Conservation (phyloP, 2,888 invertebrate genomes). For the Sacculina carcini region DNA sequence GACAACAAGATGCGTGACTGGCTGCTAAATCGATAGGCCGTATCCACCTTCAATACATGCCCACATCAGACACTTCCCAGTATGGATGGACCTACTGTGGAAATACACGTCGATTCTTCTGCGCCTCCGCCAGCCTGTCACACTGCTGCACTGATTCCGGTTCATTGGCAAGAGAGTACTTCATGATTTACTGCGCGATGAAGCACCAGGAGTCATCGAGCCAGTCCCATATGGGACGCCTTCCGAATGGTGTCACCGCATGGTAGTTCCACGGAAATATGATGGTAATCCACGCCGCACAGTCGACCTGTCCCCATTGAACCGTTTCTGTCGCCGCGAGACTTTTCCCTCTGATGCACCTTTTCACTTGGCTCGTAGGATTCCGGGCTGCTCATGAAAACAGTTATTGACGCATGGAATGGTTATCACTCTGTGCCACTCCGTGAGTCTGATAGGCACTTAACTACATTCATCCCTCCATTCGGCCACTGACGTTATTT, state of each 20-base stretch:
- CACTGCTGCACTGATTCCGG: not conserved
- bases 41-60: not conserved
- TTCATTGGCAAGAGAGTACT: not conserved
- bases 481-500: not conserved
- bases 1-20: not conserved
- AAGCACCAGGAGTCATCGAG: not conserved
- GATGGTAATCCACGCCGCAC: not conserved
- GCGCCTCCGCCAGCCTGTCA: not conserved
- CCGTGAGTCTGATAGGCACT: not conserved
- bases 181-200: not conserved
- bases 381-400: not conserved
- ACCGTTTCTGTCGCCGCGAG: not conserved
- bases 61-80: not conserved
- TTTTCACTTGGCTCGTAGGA: not conserved
- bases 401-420: not conserved
- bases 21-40: not conserved
- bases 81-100: not conserved
- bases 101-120: not conserved
- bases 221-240: not conserved
- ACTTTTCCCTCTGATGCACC: slow-evolving; percentile 3
- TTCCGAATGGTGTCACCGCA: not conserved
- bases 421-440: not conserved
- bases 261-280: not conserved
- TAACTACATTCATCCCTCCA: too few species aligned
- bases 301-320: not conserved